phyloP scores from a whole-genome alignment of 2,113 vertebrate species.

The Vidua macroura region DNA sequence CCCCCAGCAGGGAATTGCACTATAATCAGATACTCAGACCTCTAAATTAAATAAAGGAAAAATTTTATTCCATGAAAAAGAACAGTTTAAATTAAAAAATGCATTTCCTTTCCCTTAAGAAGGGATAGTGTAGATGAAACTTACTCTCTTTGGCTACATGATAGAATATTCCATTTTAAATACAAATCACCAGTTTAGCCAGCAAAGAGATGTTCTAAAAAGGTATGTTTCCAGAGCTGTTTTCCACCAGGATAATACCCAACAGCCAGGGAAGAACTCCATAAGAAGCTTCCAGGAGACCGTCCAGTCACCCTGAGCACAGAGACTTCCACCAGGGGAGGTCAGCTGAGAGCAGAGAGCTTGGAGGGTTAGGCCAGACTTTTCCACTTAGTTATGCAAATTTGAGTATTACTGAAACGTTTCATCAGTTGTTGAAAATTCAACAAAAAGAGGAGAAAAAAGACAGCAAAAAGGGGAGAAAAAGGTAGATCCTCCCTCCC shows the following conservation, averaged over 20 bases:
- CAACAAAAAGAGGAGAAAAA: neutral
- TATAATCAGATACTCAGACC: neutral
- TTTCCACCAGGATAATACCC: neutral
- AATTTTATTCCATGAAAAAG: conserved; percentile 33
- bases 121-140: neutral
- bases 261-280: neutral
- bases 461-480: neutral
- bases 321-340: neutral
- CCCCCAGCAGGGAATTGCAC: neutral
- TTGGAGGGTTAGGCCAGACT: neutral
- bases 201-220: neutral
- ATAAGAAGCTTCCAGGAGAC: neutral
- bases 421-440: neutral
- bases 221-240: neutral
- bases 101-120: neutral
- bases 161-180: neutral
- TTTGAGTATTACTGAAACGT: neutral
- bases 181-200: neutral
- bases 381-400: neutral
- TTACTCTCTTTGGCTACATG: neutral
- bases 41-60: neutral
- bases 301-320: neutral
- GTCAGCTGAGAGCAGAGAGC: neutral
- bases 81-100: neutral
- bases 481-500: neutral